phyloP scores from a whole-genome alignment of 2,113 vertebrate species.

The Corydoras sp. region DNA sequence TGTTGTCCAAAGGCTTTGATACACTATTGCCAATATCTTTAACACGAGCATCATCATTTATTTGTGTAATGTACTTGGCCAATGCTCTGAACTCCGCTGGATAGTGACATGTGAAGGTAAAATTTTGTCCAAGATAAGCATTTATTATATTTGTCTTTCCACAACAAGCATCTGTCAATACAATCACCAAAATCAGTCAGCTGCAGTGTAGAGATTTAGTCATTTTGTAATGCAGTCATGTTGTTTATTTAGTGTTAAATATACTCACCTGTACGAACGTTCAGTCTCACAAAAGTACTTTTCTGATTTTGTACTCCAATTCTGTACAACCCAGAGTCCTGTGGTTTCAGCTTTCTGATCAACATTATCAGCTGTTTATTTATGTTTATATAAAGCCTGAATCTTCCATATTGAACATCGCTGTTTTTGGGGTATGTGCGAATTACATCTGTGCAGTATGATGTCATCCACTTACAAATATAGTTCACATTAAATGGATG shows the following conservation, averaged over 20 bases:
- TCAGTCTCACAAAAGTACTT: not conserved
- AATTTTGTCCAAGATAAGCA: not conserved
- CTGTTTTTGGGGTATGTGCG: not conserved
- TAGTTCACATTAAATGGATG: not conserved
- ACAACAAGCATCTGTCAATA: slow-evolving; percentile 21
- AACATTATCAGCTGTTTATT: not conserved
- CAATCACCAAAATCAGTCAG: not conserved
- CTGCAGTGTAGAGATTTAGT: not conserved
- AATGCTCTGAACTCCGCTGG: not conserved
- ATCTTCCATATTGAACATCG: not conserved
- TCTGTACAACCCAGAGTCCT: slow-evolving; percentile 18
- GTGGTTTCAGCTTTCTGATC: slow-evolving; percentile 12
- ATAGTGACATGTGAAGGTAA: slow-evolving; percentile 4
- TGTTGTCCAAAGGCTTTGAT: not conserved
- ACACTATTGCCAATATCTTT: fast-evolving
- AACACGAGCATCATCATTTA: not conserved
- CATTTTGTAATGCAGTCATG: not conserved
- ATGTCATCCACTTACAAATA: not conserved
- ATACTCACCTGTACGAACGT: not conserved
- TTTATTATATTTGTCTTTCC: not conserved
- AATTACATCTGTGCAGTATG: not conserved
- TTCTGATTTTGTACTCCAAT: not conserved
- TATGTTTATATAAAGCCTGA: slow-evolving; percentile 4
- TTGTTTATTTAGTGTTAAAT: too few species aligned
- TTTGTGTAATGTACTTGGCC: not conserved